A percentile compares a stretch with the other conserved stretches of the same genome.
Conservation (phyloP, 1,140 invertebrate genomes). For the Drosophila nigrodunni region DNA sequence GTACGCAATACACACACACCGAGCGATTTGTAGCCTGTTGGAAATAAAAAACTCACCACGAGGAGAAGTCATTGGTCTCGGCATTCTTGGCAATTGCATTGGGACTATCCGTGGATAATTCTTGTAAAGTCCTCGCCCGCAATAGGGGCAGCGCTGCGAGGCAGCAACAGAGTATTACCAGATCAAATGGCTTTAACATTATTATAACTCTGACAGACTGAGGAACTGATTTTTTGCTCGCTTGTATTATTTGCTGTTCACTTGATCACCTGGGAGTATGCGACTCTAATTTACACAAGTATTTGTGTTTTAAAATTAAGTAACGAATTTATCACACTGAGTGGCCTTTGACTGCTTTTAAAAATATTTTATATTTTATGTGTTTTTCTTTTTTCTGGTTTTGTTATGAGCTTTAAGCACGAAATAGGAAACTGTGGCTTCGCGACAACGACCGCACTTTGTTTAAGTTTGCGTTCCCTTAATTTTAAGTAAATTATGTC, state of each 20-base stretch:
- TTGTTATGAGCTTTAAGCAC: background rate
- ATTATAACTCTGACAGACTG: constrained; percentile 29
- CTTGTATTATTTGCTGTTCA: constrained; percentile 5
- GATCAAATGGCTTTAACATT: constrained; percentile 20
- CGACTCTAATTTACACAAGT: background rate
- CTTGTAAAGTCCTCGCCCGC: constrained; percentile 43
- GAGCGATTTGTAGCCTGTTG: background rate
- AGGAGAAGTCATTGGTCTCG: constrained; percentile 44
- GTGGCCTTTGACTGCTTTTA: background rate
- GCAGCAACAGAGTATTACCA: constrained; percentile 46
- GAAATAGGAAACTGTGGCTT: constrained; percentile 6
- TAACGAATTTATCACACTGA: constrained; percentile 30
- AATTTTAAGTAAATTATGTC: background rate
- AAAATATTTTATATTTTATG: background rate
- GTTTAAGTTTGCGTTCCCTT: background rate
- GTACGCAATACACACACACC: background rate
- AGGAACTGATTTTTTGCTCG: constrained; percentile 27
- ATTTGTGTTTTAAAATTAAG: constrained; percentile 18
- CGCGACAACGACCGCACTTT: constrained; percentile 13
- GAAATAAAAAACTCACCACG: constrained; percentile 63
- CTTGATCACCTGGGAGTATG: constrained; percentile 12
- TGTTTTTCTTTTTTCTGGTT: background rate
- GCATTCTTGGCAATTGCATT: constrained; percentile 45
- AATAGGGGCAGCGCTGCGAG: constrained; percentile 16
- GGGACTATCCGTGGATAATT: constrained; percentile 25